Evolutionary conservation across 2,797 vertebrate species (phyloP).

Genomic region (Chrysocyon brachyurus): DNA sequence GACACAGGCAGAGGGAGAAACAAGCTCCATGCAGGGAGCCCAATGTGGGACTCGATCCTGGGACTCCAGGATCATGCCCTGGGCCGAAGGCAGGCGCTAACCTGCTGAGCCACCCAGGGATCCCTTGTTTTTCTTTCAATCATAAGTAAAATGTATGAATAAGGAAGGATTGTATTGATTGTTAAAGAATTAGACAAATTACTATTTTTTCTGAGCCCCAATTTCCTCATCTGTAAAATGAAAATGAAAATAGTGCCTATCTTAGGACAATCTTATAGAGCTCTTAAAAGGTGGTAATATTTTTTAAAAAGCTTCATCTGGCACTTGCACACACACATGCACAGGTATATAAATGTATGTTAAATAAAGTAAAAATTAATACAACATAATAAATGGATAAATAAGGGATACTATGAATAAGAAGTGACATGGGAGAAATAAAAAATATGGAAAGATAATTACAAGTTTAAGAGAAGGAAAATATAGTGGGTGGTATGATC

Average conservation of each 20-base stretch:
- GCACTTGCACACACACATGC: not conserved
- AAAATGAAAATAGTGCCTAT: not conserved
- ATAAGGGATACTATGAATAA: not conserved
- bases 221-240: not conserved
- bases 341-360: not conserved
- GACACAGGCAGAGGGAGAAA: too few relatives aligned
- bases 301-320: conserved; percentile 4
- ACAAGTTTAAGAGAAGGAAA: not conserved
- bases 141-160: conserved; percentile 30
- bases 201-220: not conserved
- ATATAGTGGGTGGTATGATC: not conserved
- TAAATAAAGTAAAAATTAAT: conserved; percentile 43
- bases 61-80: too few relatives aligned
- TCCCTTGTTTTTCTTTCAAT: not conserved
- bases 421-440: not conserved
- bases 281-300: not conserved
- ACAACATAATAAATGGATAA: not conserved
- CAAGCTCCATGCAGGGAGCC: too few relatives aligned
- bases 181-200: not conserved
- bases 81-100: too few relatives aligned
- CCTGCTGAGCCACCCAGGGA: too few relatives aligned
- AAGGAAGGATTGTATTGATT: conserved; percentile 7
- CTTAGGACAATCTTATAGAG: not conserved
- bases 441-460: not conserved
- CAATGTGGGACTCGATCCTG: too few relatives aligned